Evolutionary conservation across 2,797 vertebrate species (phyloP).

Genomic region (Sebastes matsubarae): DNA sequence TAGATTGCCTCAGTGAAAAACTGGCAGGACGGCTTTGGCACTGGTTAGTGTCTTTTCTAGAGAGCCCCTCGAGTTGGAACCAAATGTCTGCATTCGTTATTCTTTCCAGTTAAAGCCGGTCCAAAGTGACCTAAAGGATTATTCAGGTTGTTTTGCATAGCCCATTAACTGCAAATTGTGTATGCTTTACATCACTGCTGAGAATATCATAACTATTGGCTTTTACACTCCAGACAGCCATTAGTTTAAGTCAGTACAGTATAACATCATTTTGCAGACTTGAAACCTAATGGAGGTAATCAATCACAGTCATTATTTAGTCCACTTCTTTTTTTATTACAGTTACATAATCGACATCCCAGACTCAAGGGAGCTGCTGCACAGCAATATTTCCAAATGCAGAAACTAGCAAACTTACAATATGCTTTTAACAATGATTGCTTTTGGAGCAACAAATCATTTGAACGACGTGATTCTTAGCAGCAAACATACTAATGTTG

Average conservation of each 20-base stretch:
- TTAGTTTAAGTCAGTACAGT: constrained; percentile 35
- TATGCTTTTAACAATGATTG: constrained; percentile 3
- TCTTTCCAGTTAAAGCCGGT: constrained; percentile 37
- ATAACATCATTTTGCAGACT: constrained; percentile 15
- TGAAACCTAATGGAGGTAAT: constrained; percentile 31
- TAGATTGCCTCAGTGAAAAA: constrained; percentile 60
- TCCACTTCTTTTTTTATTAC: constrained; percentile 7
- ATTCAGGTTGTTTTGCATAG: constrained; percentile 24
- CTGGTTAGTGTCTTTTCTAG: constrained; percentile 45
- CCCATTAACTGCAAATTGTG: constrained; percentile 28
- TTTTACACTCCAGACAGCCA: constrained; percentile 19
- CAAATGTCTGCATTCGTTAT: constrained; percentile 19
- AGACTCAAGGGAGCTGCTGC: constrained; percentile 15
- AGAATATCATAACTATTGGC: constrained; percentile 1
- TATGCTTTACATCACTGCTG: constrained; percentile 30
- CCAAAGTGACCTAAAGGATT: constrained; percentile 10
- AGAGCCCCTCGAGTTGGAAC: constrained; percentile 19
- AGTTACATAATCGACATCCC: constrained; percentile 8
- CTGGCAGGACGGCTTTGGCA: constrained; percentile 50
- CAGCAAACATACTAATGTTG: neutral
- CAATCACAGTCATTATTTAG: constrained; percentile 41
- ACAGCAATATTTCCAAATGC: constrained; percentile 4
- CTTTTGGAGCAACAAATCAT: neutral
- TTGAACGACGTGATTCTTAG: neutral
- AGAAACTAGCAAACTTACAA: neutral